These are phyloP conservation scores for Mallotus villosus DNA, from an alignment of 2,797 vertebrate genomes.

Conservation along the genomic window DNA sequence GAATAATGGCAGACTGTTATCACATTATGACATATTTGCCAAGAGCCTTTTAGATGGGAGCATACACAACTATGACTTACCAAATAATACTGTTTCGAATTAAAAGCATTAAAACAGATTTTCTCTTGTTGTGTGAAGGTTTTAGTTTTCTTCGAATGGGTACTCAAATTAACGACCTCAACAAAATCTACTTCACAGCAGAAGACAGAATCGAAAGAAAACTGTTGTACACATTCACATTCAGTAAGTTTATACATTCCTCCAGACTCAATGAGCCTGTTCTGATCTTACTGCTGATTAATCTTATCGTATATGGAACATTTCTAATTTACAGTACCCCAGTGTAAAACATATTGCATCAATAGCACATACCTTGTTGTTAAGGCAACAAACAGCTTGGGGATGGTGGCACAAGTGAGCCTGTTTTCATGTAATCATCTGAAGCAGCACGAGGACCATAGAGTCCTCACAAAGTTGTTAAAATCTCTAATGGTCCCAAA, in stretches of 20 bases:
- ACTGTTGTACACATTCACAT: not conserved
- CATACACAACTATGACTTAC: not conserved
- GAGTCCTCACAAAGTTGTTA: not conserved
- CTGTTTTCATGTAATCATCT: not conserved
- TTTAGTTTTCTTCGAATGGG: not conserved
- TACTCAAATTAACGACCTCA: not conserved
- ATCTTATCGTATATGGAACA: too few relatives aligned
- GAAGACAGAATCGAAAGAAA: not conserved
- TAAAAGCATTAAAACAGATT: not conserved
- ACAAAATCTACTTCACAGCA: not conserved
- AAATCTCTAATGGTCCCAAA: conserved; percentile 11
- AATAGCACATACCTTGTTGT: not conserved
- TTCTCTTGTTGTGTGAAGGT: not conserved
- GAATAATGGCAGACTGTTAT: conserved; percentile 60
- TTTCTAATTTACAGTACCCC: not conserved
- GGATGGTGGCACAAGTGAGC: not conserved
- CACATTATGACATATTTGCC: conserved; percentile 45
- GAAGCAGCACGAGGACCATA: conserved; percentile 13
- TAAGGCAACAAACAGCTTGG: conserved; percentile 3
- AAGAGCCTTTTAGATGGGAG: conserved; percentile 21
- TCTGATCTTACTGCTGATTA: too few relatives aligned
- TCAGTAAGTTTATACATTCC: too few relatives aligned
- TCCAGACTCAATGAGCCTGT: too few relatives aligned
- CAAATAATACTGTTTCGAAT: too few relatives aligned
- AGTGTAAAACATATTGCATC: not conserved